phyloP scores from a whole-genome alignment of 2,113 vertebrate genomes.

The Ranitomeya imitator region DNA sequence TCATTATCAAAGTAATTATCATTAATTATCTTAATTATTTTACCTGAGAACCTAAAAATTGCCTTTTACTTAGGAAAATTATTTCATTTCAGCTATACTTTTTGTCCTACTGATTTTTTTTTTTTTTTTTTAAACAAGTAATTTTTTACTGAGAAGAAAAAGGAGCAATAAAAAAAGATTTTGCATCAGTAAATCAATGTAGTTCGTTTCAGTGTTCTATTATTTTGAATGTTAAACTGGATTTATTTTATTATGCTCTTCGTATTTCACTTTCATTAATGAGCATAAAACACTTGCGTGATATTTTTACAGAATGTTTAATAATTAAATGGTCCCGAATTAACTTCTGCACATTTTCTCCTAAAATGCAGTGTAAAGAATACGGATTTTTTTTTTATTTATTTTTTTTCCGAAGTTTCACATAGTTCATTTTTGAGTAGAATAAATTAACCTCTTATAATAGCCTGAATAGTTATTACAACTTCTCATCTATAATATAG shows the following conservation, averaged over 20 bases:
- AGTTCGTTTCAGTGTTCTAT: conserved; percentile 11
- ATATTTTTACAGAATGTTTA: conserved; percentile 47
- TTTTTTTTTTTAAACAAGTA: background rate
- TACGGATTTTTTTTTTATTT: background rate
- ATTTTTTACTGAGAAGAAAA: background rate
- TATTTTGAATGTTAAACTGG: conserved; percentile 36
- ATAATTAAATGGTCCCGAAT: conserved; percentile 30
- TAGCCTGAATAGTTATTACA: background rate
- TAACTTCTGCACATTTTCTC: conserved; percentile 33
- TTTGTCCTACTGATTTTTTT: background rate
- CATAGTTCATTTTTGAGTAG: background rate
- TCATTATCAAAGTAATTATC: background rate
- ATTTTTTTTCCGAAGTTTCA: background rate
- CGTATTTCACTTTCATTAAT: conserved; percentile 48
- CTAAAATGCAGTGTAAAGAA: background rate
- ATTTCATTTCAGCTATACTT: background rate
- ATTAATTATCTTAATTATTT: conserved; percentile 3
- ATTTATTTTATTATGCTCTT: conserved; percentile 27
- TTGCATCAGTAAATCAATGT: conserved; percentile 26
- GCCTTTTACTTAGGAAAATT: background rate
- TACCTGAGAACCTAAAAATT: background rate
- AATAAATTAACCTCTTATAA: background rate
- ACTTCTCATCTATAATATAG: background rate
- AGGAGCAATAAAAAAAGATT: conserved; percentile 21
- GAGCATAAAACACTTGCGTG: conserved; percentile 38